These are phyloP conservation scores for Gordius sp. DNA, from an alignment of 2,888 invertebrate species.

Conservation along the genomic window DNA sequence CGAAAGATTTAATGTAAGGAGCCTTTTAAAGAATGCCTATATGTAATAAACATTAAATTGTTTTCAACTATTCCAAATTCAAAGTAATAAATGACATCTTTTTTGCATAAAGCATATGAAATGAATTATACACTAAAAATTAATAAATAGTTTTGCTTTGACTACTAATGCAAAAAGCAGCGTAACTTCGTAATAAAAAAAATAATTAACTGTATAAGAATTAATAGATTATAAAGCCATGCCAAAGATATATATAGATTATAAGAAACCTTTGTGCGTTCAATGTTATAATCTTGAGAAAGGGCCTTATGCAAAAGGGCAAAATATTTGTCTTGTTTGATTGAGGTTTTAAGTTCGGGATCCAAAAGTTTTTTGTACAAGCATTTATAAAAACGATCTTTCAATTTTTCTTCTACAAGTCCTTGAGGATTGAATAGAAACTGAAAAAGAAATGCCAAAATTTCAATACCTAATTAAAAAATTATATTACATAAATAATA, in stretches of 20 bases:
- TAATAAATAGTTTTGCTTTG: no score
- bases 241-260: neutral
- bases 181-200: no score
- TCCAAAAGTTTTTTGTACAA: neutral
- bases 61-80: no score
- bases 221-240: neutral
- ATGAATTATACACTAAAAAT: no score
- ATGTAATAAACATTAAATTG: no score
- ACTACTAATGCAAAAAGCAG: no score
- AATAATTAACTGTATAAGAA: neutral
- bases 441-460: no score
- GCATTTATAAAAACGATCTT: neutral
- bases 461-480: no score
- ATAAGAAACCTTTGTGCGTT: neutral
- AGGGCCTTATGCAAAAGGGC: neutral
- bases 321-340: constrained; percentile 3
- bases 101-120: no score
- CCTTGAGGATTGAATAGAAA: no score
- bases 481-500: no score
- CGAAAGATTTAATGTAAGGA: neutral
- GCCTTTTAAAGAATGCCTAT: neutral
- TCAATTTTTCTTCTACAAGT: neutral
- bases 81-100: neutral
- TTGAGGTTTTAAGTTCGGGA: constrained; percentile 1
- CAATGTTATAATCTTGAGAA: neutral